Conservation (phyloP, 2,113 vertebrate species). For the Trachemys scripta region DNA sequence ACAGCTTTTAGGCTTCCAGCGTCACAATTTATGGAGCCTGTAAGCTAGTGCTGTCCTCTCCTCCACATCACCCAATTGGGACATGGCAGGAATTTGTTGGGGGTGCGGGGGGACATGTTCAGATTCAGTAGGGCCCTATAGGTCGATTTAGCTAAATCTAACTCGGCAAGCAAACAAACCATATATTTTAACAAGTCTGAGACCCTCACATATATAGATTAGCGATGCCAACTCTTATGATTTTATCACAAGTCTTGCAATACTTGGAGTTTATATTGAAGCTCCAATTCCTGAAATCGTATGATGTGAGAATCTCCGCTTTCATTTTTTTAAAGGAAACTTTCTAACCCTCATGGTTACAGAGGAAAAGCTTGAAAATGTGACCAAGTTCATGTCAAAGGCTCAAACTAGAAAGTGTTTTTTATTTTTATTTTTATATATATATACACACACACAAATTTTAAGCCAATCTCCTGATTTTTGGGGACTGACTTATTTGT, state of each 20-base stretch:
- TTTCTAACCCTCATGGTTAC: neutral
- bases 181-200: neutral
- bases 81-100: neutral
- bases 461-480: too few species aligned
- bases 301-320: neutral
- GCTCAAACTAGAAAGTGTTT: neutral
- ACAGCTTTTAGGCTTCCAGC: neutral
- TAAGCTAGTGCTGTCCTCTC: neutral
- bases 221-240: neutral
- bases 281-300: neutral
- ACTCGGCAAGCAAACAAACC: neutral
- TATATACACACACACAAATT: too few species aligned
- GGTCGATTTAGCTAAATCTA: neutral
- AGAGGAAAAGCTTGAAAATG: neutral
- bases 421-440: too few species aligned
- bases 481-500: too few species aligned
- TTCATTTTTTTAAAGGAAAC: neutral
- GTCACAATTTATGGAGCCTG: neutral
- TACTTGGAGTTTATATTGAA: neutral
- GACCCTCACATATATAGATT: neutral
- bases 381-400: neutral
- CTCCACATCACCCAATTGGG: neutral
- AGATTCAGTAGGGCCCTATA: rapidly evolving
- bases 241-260: neutral
- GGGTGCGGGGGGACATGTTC: neutral